A percentile compares a stretch with the other conserved stretches of the same genome.
phyloP scores from a whole-genome alignment of 1,140 invertebrate species.

The Caenorhabditis elegans region WBcel235 BX284606.5:2714501-2715000 shows the following conservation, averaged over 20 bases:
- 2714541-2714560: constrained; percentile 2
- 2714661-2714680: constrained; percentile 25
- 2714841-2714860: neutral
- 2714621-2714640: constrained; percentile 31
- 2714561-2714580: neutral
- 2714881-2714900: neutral
- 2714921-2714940: neutral
- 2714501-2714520: neutral
- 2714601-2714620: constrained; percentile 21
- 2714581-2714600: neutral
- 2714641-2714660: constrained; percentile 31
- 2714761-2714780: neutral
- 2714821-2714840: constrained; percentile 1
- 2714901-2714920: neutral
- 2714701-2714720: constrained; percentile 10
- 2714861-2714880: neutral
- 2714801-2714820: neutral
- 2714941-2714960: constrained; percentile 21
- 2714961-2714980: constrained; percentile 17
- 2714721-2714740: neutral
- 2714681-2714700: constrained; percentile 32
- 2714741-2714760: neutral
- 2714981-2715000: constrained; percentile 18
- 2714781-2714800: neutral
- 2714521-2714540: constrained; percentile 17